Evolutionary conservation across 2,888 invertebrate species (phyloP), one percentile per base, ranked within the genome.

Genomic region (Perdita meconis): DNA sequence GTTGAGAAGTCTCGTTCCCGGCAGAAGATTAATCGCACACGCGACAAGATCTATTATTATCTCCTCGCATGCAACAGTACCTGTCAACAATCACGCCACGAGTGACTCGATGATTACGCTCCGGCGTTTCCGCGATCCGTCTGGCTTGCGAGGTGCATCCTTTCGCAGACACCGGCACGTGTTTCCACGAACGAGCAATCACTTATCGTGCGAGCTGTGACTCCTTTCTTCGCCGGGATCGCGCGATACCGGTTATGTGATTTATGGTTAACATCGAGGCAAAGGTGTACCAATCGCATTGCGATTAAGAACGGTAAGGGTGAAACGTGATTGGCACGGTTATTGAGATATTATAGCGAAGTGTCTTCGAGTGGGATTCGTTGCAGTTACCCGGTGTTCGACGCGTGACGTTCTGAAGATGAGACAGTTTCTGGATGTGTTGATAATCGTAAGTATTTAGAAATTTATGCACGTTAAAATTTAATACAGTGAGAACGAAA

Each of bases 171-270:
- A 71, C 65, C 70, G 67, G 60, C 78, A 78, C 78, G 78, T 68
- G 78, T 38, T 61, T 56, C 64, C 55, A 34, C 47, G 63, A 53
- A 53, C 64, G 47, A 47, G 34, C 34, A 61, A 66, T 66, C 69
- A 24, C 42, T 64, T 50, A 60, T 72, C 65, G 67, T 12, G 50
- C 60, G 42, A 16, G n/a, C 30, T 34, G 63, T 50, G 19, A 57
- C 47, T 63, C 19, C 22, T 34, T 24, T 36, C 38, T 19, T 36
- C 51, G 10, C 16, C 22, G 10, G 6, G 24, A 42, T 47, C 53
- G 40, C 73, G 71, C 73, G 36, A 82, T 56, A 60, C 50, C 57
- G 85, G 82, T 84, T 83, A 84, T 81, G 77, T 78, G 83, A 85
- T 74, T 76, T 69, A 65, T 63, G 79, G 56, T 72, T 71, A 44